Evolutionary conservation across 2,888 invertebrate genomes (phyloP).

Genomic region (Scelioninae gen. 1): DNA sequence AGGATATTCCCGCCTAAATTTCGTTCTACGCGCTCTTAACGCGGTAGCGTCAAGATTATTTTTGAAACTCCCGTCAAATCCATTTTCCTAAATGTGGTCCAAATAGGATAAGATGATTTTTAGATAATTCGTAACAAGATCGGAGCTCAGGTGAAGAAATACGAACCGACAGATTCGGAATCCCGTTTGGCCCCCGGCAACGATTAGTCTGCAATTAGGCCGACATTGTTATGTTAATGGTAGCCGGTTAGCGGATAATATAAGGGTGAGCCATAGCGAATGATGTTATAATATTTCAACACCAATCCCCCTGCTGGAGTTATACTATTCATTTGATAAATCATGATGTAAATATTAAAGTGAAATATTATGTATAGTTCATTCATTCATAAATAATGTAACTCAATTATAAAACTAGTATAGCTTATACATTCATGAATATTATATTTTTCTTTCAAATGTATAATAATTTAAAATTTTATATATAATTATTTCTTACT

Average conservation of each 20-base stretch:
- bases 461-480: too few species aligned
- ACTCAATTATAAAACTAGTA: too few species aligned
- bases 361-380: constrained; percentile 68
- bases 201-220: constrained; percentile 83
- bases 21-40: too few species aligned
- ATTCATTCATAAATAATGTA: constrained; percentile 35
- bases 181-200: constrained; percentile 75
- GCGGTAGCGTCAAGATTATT: too few species aligned
- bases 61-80: too few species aligned
- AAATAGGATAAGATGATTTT: too few species aligned
- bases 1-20: too few species aligned
- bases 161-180: constrained; percentile 55
- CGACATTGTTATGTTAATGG: constrained; percentile 83
- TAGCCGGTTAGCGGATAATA: constrained; percentile 78
- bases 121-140: constrained; percentile 72
- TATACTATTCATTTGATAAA: constrained; percentile 80
- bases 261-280: constrained; percentile 80
- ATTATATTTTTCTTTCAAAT: too few species aligned
- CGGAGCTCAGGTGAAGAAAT: constrained; percentile 43
- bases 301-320: constrained; percentile 74
- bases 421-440: too few species aligned
- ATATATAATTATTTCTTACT: too few species aligned
- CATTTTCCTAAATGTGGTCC: too few species aligned
- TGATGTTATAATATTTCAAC: constrained; percentile 84
- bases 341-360: constrained; percentile 80